Percentiles rank a stretch among this genome's conserved stretches.
Evolutionary conservation across 2,113 vertebrate genomes (phyloP).

Genomic region (Podarcis muralis): DNA sequence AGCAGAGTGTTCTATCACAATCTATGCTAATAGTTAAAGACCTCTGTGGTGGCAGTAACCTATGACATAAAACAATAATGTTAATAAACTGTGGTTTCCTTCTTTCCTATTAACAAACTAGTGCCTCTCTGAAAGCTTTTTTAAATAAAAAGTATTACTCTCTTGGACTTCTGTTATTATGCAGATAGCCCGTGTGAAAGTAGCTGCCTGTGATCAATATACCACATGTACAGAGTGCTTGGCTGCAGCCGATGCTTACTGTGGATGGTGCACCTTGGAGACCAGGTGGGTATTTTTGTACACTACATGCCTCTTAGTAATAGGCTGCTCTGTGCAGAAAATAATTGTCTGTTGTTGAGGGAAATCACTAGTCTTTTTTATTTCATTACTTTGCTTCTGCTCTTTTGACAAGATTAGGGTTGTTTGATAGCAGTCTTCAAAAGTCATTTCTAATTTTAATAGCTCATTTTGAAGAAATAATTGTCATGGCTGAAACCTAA

Average conservation of each 20-base stretch:
- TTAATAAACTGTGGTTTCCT: fast-evolving
- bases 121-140: fast-evolving
- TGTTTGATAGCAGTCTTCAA: neutral
- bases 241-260: slow-evolving; percentile 86
- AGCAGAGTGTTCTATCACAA: neutral
- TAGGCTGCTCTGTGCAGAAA: fast-evolving
- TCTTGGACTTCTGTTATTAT: slow-evolving; percentile 22
- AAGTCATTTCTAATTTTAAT: neutral
- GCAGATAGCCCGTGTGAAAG: slow-evolving; percentile 90
- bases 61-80: fast-evolving
- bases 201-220: slow-evolving; percentile 86
- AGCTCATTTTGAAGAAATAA: neutral
- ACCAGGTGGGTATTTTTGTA: slow-evolving; percentile 78
- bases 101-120: fast-evolving
- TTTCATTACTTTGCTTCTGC: neutral
- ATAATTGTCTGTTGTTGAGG: neutral
- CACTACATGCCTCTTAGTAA: fast-evolving
- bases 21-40: neutral
- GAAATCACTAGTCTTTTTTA: neutral
- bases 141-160: neutral
- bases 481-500: neutral
- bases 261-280: slow-evolving; percentile 95
- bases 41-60: neutral
- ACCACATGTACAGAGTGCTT: slow-evolving; percentile 85
- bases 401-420: neutral